Evolutionary conservation across 2,113 vertebrate genomes (phyloP).

Genomic region (Neotoma lepida): DNA sequence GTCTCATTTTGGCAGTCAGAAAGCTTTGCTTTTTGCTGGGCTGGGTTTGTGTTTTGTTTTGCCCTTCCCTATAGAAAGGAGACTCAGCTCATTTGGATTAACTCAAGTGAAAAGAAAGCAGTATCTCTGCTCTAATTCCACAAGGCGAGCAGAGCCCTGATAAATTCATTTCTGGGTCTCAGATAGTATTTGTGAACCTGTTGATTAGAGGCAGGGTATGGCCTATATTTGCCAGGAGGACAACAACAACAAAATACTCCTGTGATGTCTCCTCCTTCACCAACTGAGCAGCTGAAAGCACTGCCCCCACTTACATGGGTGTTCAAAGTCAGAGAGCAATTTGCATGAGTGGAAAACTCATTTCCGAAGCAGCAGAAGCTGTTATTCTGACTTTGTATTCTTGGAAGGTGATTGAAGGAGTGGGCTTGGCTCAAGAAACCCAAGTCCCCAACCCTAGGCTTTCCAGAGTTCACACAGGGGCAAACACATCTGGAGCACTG

Average conservation of each 20-base stretch:
- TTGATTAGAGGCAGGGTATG: constrained; percentile 55
- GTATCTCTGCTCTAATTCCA: constrained; percentile 72
- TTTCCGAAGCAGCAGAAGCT: constrained; percentile 61
- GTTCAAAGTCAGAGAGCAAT: constrained; percentile 49
- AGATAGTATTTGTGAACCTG: constrained; percentile 55
- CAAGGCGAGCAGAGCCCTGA: constrained; percentile 48
- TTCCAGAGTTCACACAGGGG: neutral
- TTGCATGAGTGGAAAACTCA: constrained; percentile 60
- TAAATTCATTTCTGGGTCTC: constrained; percentile 63
- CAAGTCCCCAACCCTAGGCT: neutral
- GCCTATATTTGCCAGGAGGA: constrained; percentile 9
- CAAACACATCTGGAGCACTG: neutral
- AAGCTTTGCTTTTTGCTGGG: constrained; percentile 51
- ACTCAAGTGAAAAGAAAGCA: constrained; percentile 74
- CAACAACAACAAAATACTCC: neutral
- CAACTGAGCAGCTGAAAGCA: neutral
- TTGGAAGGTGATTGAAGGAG: neutral
- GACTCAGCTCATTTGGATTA: constrained; percentile 74
- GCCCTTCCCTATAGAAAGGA: constrained; percentile 71
- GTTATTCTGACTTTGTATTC: neutral
- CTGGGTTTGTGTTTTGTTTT: constrained; percentile 61
- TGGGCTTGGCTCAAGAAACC: neutral
- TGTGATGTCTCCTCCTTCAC: neutral
- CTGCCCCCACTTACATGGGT: neutral
- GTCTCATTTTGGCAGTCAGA: neutral